These are phyloP conservation scores for Sylvia borin DNA, from an alignment of 2,797 vertebrate species.

Conservation along the genomic window DNA sequence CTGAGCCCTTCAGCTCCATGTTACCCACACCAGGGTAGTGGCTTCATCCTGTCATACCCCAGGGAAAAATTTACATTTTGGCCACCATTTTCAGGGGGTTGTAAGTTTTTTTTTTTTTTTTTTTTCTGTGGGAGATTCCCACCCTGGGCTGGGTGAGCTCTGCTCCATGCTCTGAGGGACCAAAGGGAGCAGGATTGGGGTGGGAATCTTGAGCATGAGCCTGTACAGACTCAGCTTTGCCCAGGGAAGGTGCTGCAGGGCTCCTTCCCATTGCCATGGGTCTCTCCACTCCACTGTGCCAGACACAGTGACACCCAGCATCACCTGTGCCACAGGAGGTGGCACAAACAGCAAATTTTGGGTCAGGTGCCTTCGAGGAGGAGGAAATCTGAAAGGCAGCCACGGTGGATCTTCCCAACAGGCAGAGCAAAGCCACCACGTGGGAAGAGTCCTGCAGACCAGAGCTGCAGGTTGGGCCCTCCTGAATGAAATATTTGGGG, in stretches of 20 bases:
- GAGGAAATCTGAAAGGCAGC: background rate
- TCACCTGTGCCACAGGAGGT: background rate
- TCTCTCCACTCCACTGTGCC: background rate
- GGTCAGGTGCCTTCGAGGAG: background rate
- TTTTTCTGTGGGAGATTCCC: background rate
- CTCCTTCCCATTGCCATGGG: fast-evolving
- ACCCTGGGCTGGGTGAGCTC: background rate
- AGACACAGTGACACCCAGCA: fast-evolving
- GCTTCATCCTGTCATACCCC: background rate
- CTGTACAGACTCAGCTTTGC: background rate
- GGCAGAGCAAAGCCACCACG: fast-evolving
- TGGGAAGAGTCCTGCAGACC: background rate
- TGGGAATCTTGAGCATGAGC: background rate
- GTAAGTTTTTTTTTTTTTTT: too few species aligned
- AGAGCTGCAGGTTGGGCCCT: background rate
- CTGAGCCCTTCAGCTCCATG: fast-evolving
- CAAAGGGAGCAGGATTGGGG: background rate
- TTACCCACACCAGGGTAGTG: background rate
- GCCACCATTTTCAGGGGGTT: background rate
- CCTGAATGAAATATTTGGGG: background rate
- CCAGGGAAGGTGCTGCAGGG: background rate
- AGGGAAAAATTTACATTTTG: background rate
- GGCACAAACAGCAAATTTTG: background rate
- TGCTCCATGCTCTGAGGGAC: fast-evolving
- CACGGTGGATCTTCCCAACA: fast-evolving